A percentile compares a stretch with the other conserved stretches of the same genome.
Conservation (phyloP, 2,113 vertebrate genomes). For the Callopanchax toddi region DNA sequence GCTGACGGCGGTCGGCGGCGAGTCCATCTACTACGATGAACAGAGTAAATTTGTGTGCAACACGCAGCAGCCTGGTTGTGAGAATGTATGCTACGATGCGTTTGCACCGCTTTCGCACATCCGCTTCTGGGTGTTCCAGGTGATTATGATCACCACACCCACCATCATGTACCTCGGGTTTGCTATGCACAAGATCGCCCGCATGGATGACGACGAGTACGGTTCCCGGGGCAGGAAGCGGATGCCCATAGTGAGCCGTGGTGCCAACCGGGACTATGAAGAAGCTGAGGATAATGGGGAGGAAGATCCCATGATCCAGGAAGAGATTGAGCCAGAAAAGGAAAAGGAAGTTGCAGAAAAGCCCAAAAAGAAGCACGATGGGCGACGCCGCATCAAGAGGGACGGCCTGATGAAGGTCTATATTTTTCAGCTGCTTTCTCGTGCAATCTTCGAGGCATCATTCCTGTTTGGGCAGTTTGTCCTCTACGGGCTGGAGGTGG, state of each 20-base stretch:
- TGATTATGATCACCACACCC: conserved; percentile 88
- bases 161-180: conserved; percentile 91
- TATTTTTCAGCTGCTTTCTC: conserved; percentile 85
- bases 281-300: conserved; percentile 89
- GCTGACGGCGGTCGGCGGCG: conserved; percentile 88
- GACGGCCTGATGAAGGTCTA: conserved; percentile 92
- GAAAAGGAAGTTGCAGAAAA: conserved; percentile 65
- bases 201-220: conserved; percentile 78
- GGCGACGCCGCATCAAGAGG: conserved; percentile 86
- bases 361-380: conserved; percentile 81
- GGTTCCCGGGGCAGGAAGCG: conserved; percentile 52
- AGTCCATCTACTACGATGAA: conserved; percentile 94
- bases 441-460: conserved; percentile 81
- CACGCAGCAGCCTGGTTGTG: conserved; percentile 89
- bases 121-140: conserved; percentile 93
- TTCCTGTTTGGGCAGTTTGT: conserved; percentile 90
- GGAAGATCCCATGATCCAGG: conserved; percentile 91
- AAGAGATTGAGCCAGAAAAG: conserved; percentile 85
- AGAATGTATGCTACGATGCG: conserved; percentile 91
- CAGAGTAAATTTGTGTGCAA: conserved; percentile 94
- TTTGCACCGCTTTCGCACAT: conserved; percentile 91
- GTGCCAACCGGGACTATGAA: conserved; percentile 85
- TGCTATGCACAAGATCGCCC: conserved; percentile 89
- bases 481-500: conserved; percentile 87
- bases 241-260: conserved; percentile 83